phyloP scores from a whole-genome alignment of 2,113 vertebrate species.

The Cyanistes caeruleus region DNA sequence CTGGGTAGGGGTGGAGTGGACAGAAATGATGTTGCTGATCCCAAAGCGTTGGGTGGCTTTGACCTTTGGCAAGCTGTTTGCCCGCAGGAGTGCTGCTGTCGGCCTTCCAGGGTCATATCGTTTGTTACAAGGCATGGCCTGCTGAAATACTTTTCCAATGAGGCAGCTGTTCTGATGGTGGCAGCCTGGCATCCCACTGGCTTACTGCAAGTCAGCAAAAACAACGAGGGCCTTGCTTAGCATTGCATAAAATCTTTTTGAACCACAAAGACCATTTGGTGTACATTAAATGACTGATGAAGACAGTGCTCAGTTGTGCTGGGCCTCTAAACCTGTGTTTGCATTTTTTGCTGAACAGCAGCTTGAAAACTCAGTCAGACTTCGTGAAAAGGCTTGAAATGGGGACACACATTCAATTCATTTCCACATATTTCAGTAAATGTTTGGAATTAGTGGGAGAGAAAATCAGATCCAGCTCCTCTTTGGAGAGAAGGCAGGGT shows the following conservation, averaged over 20 bases:
- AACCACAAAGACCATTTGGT: background rate
- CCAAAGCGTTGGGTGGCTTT: background rate
- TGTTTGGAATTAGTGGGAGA: background rate
- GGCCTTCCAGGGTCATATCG: background rate
- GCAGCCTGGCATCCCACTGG: conserved; percentile 14
- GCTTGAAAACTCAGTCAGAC: background rate
- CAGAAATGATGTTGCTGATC: background rate
- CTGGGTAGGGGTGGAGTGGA: background rate
- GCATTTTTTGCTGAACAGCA: background rate
- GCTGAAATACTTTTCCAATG: background rate
- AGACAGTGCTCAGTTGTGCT: background rate
- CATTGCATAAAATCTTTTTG: background rate
- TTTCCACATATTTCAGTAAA: background rate
- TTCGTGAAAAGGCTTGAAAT: background rate
- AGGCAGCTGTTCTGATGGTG: conserved; percentile 22
- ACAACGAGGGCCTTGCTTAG: background rate
- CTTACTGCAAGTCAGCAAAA: conserved; percentile 22
- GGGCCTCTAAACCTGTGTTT: background rate
- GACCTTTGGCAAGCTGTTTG: background rate
- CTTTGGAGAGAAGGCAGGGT: background rate
- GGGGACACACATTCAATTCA: background rate
- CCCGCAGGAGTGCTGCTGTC: background rate
- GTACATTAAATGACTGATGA: background rate
- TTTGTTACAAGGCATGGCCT: background rate
- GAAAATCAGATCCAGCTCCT: background rate